These are phyloP conservation scores for Eudorcas thomsonii DNA, from an alignment of 2,113 vertebrate species.

Conservation along the genomic window DNA sequence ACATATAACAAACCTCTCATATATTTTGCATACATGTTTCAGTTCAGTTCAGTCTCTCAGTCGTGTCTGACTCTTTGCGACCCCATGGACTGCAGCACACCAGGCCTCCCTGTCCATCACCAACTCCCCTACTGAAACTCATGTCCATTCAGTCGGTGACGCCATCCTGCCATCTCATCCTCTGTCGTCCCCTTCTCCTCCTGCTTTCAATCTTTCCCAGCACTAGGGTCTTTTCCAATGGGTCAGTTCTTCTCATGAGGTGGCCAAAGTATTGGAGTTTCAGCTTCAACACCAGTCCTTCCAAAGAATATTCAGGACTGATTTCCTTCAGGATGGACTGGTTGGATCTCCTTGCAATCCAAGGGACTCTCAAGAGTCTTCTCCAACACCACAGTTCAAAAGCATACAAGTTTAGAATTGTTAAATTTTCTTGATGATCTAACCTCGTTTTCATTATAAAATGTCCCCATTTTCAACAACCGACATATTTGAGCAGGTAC, in stretches of 20 bases:
- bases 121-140: not conserved
- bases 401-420: not conserved
- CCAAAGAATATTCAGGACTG: not conserved
- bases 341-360: not conserved
- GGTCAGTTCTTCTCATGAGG: not conserved
- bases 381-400: not conserved
- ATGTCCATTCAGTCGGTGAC: not conserved
- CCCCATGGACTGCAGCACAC: accelerated
- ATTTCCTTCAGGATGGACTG: not conserved
- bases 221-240: not conserved
- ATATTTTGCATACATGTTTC: not conserved
- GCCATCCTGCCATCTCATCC: not conserved
- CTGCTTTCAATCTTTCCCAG: not conserved
- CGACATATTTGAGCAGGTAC: not conserved
- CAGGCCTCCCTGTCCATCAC: not conserved
- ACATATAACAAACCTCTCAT: not conserved
- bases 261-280: not conserved
- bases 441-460: not conserved
- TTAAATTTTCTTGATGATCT: not conserved
- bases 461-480: not conserved
- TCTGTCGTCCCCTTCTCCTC: not conserved
- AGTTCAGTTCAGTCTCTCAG: not conserved
- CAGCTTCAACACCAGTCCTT: not conserved
- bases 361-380: not conserved
- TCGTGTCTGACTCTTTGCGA: not conserved